Evolutionary conservation across 2,797 vertebrate species (phyloP).

Genomic region (Pantherophis alleghaniensis): DNA sequence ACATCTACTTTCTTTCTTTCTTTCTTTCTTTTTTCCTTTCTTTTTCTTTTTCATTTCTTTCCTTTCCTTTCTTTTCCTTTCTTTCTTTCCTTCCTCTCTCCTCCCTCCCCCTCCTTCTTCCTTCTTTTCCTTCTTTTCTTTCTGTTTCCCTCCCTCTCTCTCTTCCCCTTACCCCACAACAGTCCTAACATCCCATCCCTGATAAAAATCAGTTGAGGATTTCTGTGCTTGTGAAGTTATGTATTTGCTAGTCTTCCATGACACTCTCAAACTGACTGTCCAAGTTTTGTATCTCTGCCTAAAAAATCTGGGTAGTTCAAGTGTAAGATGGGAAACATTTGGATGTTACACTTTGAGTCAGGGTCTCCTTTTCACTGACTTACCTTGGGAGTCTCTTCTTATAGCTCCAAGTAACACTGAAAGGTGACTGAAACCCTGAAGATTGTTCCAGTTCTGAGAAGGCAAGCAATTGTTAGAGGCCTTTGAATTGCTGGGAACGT

Average conservation of each 20-base stretch:
- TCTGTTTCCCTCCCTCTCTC: neutral
- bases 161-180: neutral
- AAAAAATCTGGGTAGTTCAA: neutral
- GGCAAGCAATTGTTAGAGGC: neutral
- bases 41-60: accelerated
- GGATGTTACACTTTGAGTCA: neutral
- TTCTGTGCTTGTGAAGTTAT: neutral
- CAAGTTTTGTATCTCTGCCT: neutral
- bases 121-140: no score
- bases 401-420: neutral
- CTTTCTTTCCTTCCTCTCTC: no score
- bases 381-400: neutral
- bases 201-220: neutral
- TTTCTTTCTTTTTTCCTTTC: no score
- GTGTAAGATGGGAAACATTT: neutral
- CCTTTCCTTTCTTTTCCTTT: no score
- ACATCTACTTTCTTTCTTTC: no score
- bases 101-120: neutral
- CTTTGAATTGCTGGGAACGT: neutral
- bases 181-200: neutral
- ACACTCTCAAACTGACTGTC: neutral
- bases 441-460: neutral
- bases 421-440: neutral
- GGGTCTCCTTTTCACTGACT: neutral
- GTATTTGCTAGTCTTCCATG: neutral